Conservation (phyloP, 2,113 vertebrate genomes). For the Pristiophorus japonicus region DNA sequence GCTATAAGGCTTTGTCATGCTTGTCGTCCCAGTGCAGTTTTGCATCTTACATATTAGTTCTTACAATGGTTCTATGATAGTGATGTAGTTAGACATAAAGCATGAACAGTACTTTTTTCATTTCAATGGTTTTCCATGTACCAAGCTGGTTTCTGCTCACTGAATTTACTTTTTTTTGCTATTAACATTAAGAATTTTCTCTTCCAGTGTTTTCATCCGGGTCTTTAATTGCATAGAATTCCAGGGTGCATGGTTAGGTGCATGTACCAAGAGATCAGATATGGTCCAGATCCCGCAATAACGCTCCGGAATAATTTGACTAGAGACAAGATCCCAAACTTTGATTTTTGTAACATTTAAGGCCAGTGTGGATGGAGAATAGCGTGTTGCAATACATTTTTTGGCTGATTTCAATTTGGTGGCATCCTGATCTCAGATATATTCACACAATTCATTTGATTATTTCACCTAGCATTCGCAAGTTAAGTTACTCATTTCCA, state of each 20-base stretch:
- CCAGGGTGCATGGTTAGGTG: neutral
- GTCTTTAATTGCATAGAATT: neutral
- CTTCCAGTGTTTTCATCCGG: neutral
- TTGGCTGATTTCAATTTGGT: too few species aligned
- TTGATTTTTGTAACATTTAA: too few species aligned
- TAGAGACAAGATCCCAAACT: too few species aligned
- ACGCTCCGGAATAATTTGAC: too few species aligned
- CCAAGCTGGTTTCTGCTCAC: neutral
- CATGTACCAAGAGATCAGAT: neutral
- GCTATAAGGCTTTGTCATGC: neutral
- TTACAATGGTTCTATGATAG: neutral
- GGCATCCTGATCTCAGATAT: too few species aligned
- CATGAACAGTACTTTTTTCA: neutral
- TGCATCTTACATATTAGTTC: conserved; percentile 19
- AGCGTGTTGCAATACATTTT: too few species aligned
- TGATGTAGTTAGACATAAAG: conserved; percentile 12
- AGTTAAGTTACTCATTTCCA: too few species aligned
- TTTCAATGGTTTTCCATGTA: neutral
- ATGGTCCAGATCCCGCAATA: neutral
- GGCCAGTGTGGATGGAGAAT: too few species aligned
- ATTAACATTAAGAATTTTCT: neutral
- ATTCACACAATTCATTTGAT: too few species aligned
- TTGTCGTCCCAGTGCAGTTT: conserved; percentile 20
- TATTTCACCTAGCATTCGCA: too few species aligned
- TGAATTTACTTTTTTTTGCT: neutral